These are phyloP conservation scores for Caenorhabditis sulstoni DNA, from an alignment of 2,888 invertebrate genomes.

Conservation along the genomic window DNA sequence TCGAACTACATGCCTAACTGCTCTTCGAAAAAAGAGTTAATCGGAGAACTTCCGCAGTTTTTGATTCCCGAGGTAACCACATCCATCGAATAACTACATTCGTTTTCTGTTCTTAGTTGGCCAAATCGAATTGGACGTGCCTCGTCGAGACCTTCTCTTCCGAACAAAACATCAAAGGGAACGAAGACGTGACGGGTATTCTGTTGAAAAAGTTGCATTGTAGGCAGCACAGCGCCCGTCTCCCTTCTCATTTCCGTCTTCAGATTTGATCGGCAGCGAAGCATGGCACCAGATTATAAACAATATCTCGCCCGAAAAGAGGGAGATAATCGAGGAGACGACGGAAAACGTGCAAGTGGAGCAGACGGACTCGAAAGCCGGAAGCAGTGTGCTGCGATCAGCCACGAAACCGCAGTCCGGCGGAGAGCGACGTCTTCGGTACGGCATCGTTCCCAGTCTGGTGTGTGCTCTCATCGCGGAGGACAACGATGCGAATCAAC, in stretches of 20 bases:
- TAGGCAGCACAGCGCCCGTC: background rate
- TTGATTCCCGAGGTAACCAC: constrained; percentile 81
- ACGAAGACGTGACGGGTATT: constrained; percentile 26
- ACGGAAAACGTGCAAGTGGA: constrained; percentile 54
- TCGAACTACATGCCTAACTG: constrained; percentile 47
- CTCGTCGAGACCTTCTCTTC: constrained; percentile 36
- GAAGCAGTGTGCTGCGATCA: constrained; percentile 24
- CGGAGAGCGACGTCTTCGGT: constrained; percentile 71
- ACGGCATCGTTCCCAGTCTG: constrained; percentile 82
- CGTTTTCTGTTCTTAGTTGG: constrained; percentile 8
- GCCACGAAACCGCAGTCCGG: constrained; percentile 43
- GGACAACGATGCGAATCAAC: constrained; percentile 83
- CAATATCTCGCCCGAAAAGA: constrained; percentile 30
- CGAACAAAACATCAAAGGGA: constrained; percentile 8
- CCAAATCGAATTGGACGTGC: constrained; percentile 49
- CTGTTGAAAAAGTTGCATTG: constrained; percentile 42
- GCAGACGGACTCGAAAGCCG: constrained; percentile 13
- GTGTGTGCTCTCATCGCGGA: constrained; percentile 81
- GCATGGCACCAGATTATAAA: constrained; percentile 28
- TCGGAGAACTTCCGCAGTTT: constrained; percentile 81
- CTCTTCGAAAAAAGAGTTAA: constrained; percentile 72
- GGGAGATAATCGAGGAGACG: constrained; percentile 24
- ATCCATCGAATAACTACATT: constrained; percentile 3
- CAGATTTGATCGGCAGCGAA: constrained; percentile 52
- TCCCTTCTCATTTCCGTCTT: background rate